These are phyloP conservation scores for Diachasma alloeum DNA, from an alignment of 1,140 invertebrate genomes.

Conservation along the genomic window DNA sequence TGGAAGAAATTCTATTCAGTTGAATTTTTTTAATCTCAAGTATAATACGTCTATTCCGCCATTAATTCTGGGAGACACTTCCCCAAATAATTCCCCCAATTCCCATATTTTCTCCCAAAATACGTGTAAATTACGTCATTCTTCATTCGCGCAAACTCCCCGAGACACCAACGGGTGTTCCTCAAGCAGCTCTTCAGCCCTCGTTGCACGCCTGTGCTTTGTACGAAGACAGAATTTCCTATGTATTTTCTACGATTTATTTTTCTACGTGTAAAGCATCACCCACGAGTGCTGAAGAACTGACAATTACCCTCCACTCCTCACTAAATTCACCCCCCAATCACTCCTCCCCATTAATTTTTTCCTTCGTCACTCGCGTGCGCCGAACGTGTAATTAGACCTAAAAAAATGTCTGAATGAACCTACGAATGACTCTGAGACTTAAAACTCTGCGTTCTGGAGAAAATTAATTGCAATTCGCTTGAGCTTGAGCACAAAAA, in stretches of 20 bases:
- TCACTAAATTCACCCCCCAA: neutral
- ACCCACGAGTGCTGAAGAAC: conserved; percentile 20
- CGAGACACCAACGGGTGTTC: neutral
- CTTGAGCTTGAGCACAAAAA: conserved; percentile 36
- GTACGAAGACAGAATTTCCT: conserved; percentile 36
- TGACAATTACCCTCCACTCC: neutral
- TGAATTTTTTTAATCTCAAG: no score
- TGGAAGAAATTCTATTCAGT: no score
- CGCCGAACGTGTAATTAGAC: neutral
- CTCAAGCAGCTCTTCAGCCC: conserved; percentile 10
- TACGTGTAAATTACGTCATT: no score
- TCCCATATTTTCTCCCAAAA: no score
- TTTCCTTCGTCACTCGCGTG: conserved; percentile 15
- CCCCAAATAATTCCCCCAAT: no score
- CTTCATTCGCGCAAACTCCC: neutral
- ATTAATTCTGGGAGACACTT: no score
- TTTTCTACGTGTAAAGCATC: conserved; percentile 37
- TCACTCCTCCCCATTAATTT: neutral
- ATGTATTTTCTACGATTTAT: conserved; percentile 39
- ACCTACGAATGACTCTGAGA: neutral
- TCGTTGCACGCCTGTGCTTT: conserved; percentile 30
- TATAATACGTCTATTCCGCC: no score
- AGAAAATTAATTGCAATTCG: conserved; percentile 31
- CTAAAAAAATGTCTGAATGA: conserved; percentile 5
- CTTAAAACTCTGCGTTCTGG: conserved; percentile 16